phyloP scores from a whole-genome alignment of 2,113 vertebrate genomes.

The Oceanodroma tethys region DNA sequence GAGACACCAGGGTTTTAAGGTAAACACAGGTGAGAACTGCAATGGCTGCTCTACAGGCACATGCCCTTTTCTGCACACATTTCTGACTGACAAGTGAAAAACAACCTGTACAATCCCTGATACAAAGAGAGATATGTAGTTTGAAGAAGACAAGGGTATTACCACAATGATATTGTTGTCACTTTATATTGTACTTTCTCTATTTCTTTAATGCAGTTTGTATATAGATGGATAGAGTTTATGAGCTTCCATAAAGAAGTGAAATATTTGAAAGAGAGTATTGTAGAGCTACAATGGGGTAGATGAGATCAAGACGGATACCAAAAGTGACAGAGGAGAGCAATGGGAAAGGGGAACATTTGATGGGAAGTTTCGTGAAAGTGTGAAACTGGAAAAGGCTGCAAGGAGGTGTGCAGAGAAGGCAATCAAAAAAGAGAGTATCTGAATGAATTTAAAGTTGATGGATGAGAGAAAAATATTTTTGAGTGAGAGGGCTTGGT shows the following conservation, averaged over 20 bases:
- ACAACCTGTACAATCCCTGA: not conserved
- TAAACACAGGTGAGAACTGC: not conserved
- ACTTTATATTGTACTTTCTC: not conserved
- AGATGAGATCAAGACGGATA: not conserved
- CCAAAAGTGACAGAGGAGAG: not conserved
- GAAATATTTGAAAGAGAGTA: not conserved
- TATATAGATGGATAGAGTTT: not conserved
- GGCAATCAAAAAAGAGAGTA: not conserved
- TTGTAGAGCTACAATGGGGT: not conserved
- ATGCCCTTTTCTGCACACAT: not conserved
- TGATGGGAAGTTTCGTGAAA: not conserved
- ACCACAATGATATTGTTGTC: not conserved
- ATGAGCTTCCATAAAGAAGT: not conserved
- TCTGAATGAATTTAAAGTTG: not conserved
- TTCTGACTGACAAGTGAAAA: not conserved
- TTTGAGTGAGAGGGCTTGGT: not conserved
- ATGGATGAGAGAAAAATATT: not conserved
- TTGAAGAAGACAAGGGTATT: not conserved
- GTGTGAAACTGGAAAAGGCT: not conserved
- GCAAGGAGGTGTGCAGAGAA: not conserved
- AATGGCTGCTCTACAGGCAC: not conserved
- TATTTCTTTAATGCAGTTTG: not conserved
- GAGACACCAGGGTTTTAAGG: not conserved
- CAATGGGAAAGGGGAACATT: accelerated
- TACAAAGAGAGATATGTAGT: not conserved